Evolutionary conservation across 2,113 vertebrate genomes (phyloP).

Genomic region (Gallinago media): DNA sequence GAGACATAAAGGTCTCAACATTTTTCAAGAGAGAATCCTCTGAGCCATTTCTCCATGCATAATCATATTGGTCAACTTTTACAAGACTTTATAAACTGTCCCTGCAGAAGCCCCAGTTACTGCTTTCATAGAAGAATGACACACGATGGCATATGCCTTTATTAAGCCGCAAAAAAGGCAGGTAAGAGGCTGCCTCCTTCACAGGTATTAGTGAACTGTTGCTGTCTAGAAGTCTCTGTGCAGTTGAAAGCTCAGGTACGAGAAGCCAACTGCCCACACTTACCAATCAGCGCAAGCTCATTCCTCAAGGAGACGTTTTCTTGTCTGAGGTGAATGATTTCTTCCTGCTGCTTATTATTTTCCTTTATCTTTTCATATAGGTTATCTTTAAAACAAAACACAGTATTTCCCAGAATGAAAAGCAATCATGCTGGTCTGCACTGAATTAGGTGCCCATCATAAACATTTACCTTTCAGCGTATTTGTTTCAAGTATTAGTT

Average conservation of each 20-base stretch:
- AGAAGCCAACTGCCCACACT: not conserved
- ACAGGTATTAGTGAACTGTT: not conserved
- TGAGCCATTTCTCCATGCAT: accelerated
- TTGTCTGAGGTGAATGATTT: slow-evolving; percentile 86
- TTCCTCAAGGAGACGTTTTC: slow-evolving; percentile 81
- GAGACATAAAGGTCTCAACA: not conserved
- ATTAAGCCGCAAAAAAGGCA: not conserved
- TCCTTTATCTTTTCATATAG: slow-evolving; percentile 85
- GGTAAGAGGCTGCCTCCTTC: not conserved
- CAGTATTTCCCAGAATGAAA: not conserved
- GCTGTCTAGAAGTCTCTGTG: not conserved
- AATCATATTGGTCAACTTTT: not conserved
- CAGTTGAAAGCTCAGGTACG: not conserved
- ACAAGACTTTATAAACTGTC: not conserved
- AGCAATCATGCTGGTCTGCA: not conserved
- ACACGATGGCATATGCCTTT: not conserved
- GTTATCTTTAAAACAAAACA: slow-evolving; percentile 77
- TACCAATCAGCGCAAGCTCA: slow-evolving; percentile 81
- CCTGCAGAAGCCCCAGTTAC: not conserved
- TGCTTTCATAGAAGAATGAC: not conserved
- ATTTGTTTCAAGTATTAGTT: slow-evolving; percentile 69
- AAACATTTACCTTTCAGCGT: slow-evolving; percentile 81
- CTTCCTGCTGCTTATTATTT: slow-evolving; percentile 85
- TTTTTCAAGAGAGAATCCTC: not conserved
- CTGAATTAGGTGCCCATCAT: not conserved